Conservation (phyloP, 2,888 invertebrate species). For the Hemithea aestivaria region DNA sequence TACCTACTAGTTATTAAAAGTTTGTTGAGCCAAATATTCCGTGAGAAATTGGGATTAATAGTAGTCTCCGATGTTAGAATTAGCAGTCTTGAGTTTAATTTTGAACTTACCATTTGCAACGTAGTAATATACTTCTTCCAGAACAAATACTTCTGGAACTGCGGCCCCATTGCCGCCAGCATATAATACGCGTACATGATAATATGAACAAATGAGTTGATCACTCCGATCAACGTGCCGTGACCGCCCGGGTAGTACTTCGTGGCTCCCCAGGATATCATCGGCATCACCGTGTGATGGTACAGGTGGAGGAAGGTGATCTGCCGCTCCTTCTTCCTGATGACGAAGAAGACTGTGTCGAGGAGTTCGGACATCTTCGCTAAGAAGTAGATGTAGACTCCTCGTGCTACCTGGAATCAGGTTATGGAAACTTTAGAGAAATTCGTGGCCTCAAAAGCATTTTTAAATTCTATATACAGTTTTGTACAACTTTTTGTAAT, state of each 20-base stretch:
- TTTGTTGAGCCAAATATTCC: too few species aligned
- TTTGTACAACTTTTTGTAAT: too few species aligned
- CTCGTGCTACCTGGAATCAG: constrained; percentile 80
- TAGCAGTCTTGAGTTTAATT: too few species aligned
- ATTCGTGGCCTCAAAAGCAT: too few species aligned
- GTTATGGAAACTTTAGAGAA: constrained; percentile 1
- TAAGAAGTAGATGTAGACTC: constrained; percentile 91
- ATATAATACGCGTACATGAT: constrained; percentile 97
- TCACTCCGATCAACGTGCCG: constrained; percentile 92
- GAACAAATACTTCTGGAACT: constrained; percentile 92
- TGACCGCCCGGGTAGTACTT: constrained; percentile 94
- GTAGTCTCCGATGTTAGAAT: too few species aligned
- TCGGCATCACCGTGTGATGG: constrained; percentile 97
- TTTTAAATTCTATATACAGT: too few species aligned
- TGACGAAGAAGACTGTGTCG: constrained; percentile 95
- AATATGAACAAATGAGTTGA: constrained; percentile 96
- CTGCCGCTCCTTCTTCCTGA: constrained; percentile 94
- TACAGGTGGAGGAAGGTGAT: constrained; percentile 94
- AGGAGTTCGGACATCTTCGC: constrained; percentile 94
- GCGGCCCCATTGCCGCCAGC: constrained; percentile 92
- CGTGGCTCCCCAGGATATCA: constrained; percentile 95
- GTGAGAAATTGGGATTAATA: too few species aligned
- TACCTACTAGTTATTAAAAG: too few species aligned
- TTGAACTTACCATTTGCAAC: constrained; percentile 68
- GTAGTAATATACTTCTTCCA: constrained; percentile 97